Evolutionary conservation across 2,797 vertebrate genomes (phyloP).

Genomic region (Poecilia picta): DNA sequence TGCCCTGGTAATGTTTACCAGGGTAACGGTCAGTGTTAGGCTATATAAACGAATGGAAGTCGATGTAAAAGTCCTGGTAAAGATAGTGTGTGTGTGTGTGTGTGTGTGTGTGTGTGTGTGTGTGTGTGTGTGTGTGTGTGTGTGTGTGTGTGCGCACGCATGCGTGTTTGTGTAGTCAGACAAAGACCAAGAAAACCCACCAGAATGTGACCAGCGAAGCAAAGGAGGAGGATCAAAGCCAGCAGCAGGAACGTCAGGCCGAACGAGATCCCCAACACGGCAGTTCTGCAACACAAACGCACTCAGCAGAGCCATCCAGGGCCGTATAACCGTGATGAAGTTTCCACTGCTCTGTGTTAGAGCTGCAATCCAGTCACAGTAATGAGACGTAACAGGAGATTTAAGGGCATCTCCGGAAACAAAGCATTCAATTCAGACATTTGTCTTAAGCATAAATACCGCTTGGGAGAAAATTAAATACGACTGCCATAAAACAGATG

Average conservation of each 20-base stretch:
- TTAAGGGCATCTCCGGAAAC: not conserved
- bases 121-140: not conserved
- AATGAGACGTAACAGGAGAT: conserved; percentile 11
- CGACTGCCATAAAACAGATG: conserved; percentile 55
- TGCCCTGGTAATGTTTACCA: not conserved
- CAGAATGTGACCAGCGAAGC: conserved; percentile 94
- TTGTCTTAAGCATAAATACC: conserved; percentile 14
- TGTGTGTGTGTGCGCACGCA: not conserved
- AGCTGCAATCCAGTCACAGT: conserved; percentile 30
- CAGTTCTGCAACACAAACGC: conserved; percentile 82
- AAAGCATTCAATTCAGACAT: conserved; percentile 5
- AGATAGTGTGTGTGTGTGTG: not conserved
- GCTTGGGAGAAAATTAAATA: conserved; percentile 32
- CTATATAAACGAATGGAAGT: not conserved
- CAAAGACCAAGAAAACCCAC: conserved; percentile 79
- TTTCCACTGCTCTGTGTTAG: conserved; percentile 35
- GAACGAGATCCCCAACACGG: conserved; percentile 92
- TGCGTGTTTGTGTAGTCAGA: conserved; percentile 3
- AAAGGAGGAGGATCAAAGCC: conserved; percentile 91
- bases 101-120: not conserved
- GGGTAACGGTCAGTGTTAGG: not conserved
- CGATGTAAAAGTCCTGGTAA: not conserved
- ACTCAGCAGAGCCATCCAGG: conserved; percentile 23
- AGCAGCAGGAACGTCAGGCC: conserved; percentile 89
- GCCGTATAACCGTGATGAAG: conserved; percentile 38